Evolutionary conservation across 1,140 invertebrate genomes (phyloP), one percentile per base, ranked within the genome.

Genomic region (Drosophila pseudoananassae): DNA sequence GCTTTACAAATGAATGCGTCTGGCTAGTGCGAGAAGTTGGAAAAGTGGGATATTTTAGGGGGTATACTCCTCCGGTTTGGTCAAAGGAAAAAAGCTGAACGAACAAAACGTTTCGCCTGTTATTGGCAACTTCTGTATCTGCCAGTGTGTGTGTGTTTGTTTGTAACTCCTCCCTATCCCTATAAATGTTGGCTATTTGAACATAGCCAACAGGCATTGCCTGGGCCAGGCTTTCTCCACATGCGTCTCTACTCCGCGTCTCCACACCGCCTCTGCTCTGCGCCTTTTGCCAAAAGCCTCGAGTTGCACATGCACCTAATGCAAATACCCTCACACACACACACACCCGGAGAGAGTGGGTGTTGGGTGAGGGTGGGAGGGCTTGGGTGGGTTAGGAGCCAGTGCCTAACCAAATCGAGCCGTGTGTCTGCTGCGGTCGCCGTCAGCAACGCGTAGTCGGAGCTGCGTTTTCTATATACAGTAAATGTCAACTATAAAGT

Each of bases 301-400:
- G 81, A 84, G 82, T 85, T 84, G 81, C 81, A 84, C 65, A 77
- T 87, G 82, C 81, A 84, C 81, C 81, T 84, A 84, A 84, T 84
- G 66, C 80, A 76, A 68, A 76, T 68, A 85, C 65, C 51, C 55
- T 46, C 25, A 43, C 55, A 57, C 38, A 63, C 70, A 68, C 63
- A 59, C 54, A 60, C 27, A 14, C 17, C 33, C 50, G 23, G 36
- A 10, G 17, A 17, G 17, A 7, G 53, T 40, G 54, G 33, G 33
- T 12, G 12, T 31, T 31, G 29, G 29, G 15, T 36, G 46, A 20
- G 55, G 8, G 4, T 43, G n/a, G 49, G 4, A 7, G 53, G 20
- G 38, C 31, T 47, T 36, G 51, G 40, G 29, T 10, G 46, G 46
- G n/a, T 45, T 54, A 74, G 43, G 45, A 75, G 25, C 45, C 31